Evolutionary conservation across 2,113 vertebrate genomes (phyloP), one percentile per base, ranked within the genome.

Genomic region (Sinocyclocheilus grahami): DNA sequence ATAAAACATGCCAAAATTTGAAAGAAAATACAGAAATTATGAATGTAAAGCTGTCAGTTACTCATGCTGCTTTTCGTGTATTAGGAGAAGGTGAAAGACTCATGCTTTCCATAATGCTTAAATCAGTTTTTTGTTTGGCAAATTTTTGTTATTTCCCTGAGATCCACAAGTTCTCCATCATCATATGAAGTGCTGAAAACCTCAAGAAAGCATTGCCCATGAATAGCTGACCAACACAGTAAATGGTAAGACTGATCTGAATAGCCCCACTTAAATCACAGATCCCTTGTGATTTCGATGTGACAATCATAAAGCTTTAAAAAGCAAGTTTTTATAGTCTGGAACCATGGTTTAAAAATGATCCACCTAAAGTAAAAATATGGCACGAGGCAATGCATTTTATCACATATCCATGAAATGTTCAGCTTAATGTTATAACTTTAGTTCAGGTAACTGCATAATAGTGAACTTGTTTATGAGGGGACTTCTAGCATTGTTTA

Each of bases 401-500:
- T 67, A 4, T 71, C 2, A 27, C 5, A 24, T 24, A 24, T 24
- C 16, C 1, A 20, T 42, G 18, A 0, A 9, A 72, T 39, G 39
- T 72, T 22, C 9, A 39, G 10, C 69, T 39, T 39, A 22, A 39
- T 42, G 9, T 72, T 39, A 22, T 9, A 72, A 22, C 20, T 18
- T 71, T 39, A 71, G 14, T 33, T 69, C 65, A 39, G 67, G 33
- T 18, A 39, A 10, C 33, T 71, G 33, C 67, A 5, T 18, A 71
- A 4, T 71, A 71, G 33, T 1, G 22, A 76, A 37, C 24, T 9
- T 22, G 37, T 63, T 62, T 37, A 42, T 84, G 83, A 87, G 85
- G 53, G 85, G 85, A 33, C 85, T 85, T 76, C 33, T 8, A 65
- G 3, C 37, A 20, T 33, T 82, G 82, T 78, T 42, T 81, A 63